These are phyloP conservation scores for Fratercula arctica DNA, from an alignment of 2,797 vertebrate genomes.

Conservation along the genomic window DNA sequence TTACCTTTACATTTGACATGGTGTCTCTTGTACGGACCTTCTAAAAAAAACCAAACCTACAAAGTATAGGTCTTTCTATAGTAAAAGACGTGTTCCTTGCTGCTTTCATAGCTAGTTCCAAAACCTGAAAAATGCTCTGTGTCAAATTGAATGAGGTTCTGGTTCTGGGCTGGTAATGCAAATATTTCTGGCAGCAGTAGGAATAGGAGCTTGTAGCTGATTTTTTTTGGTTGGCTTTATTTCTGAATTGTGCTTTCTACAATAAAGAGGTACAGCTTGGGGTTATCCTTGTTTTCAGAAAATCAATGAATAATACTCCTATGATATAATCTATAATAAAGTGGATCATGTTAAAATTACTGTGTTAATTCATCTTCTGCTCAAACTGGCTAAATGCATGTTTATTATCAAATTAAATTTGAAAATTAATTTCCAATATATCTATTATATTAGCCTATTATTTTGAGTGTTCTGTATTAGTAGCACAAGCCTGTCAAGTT, in stretches of 20 bases:
- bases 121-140: not conserved
- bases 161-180: not conserved
- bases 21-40: not conserved
- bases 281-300: not conserved
- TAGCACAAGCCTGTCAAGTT: not conserved
- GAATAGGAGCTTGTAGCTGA: not conserved
- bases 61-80: not conserved
- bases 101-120: not conserved
- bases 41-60: not conserved
- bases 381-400: not conserved
- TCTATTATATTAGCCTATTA: not conserved
- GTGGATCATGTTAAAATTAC: not conserved
- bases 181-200: not conserved
- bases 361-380: not conserved
- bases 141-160: not conserved
- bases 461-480: not conserved
- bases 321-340: not conserved
- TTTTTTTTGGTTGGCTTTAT: not conserved
- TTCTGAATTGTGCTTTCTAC: not conserved
- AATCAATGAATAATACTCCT: not conserved
- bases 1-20: slow-evolving; percentile 2
- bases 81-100: not conserved
- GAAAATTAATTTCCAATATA: not conserved
- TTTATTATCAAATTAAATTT: not conserved
- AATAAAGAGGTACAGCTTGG: not conserved